Evolutionary conservation across 2,888 invertebrate genomes (phyloP), one percentile per base, ranked within the genome.

Genomic region (Blastobasis adustella): DNA sequence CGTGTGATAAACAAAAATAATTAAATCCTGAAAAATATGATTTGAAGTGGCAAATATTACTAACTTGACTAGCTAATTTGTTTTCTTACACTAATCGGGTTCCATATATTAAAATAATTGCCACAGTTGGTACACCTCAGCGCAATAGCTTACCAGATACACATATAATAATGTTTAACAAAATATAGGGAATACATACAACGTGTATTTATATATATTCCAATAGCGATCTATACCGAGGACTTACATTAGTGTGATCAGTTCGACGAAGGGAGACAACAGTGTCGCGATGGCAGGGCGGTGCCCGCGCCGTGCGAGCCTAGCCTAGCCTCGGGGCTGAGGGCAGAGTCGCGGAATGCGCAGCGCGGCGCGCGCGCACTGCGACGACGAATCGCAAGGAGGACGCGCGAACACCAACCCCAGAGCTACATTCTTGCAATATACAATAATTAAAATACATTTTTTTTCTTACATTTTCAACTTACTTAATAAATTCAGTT

Each of bases 401-500:
- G 23, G 23, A 23, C 23, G 47, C 51, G 68, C 68, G 62, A 66
- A 67, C 59, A 54, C 49, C 48, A 60, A 52, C 66, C 69, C 66
- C 71, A 61, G 42, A 45, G 65, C 68, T 70, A 72, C 73, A 59
- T 62, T 62, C 65, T 77, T 77, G 77, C 73, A 79, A 86, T 87
- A 86, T 83, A 85, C 85, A 84, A 81, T 85, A 74, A 80, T 86
- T 88, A 88, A 87, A 88, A 88, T 88, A 88, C 87, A 84, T 79
- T 84, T 83, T 69, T n/a, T 82, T 86, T 81, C 85, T 86, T 85
- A 86, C 76, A 82, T 76, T 82, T 85, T 84, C 87, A 81, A 85
- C 88, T 88, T 88, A 88, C 87, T 86, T 86, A 86, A 86, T 88
- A 88, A 88, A 88, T 88, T 89, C 89, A 88, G 84, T 89, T 89